Evolutionary conservation across 2,888 invertebrate species (phyloP), one percentile per base, ranked within the genome.

Genomic region (Punctoribates punctum): DNA sequence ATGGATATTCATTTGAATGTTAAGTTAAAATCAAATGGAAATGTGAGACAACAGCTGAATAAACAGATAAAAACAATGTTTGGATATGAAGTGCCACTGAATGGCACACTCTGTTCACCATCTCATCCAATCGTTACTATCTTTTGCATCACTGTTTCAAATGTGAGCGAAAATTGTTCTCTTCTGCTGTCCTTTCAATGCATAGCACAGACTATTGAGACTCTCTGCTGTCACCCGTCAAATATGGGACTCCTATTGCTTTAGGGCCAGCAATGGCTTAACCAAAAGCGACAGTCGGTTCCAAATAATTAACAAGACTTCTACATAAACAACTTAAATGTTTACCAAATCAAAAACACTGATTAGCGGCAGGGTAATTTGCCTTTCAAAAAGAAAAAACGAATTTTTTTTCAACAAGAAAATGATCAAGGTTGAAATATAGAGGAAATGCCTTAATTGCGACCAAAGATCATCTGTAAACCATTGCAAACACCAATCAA

Each of bases 41-140:
- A 27, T 29, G 20, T 34, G 27, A 60, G 23, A 60, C 13, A 65
- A 65, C 65, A 65, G 65, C 65, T 65, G 65, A 65, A 65, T 27
- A 65, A 65, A 65, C 34, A 65, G 65, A 34, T 65, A 27, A 65
- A 65, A 20, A 65, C 65, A 65, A 65, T 65, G 65, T 65, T 65
- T 65, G 65, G 27, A 29, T 65, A 38, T 25, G 25, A 23, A 65
- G 27, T 60, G 60, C 60, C 60, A 20, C 60, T 60, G 60, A n/a
- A n/a, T n/a, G n/a, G n/a, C n/a, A n/a, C n/a, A n/a, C n/a, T n/a
- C n/a, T 51, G 51, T 51, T 51, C 51, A 51, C 17, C 60, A 60
- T 20, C 20, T 13, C 60, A 60, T 60, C 27, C 25, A 51, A 51
- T n/a, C 51, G 17, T 17, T 29, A 25, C 60, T 20, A 60, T 60